These are phyloP conservation scores for Bibio marci DNA, from an alignment of 2,888 invertebrate genomes.

Conservation along the genomic window DNA sequence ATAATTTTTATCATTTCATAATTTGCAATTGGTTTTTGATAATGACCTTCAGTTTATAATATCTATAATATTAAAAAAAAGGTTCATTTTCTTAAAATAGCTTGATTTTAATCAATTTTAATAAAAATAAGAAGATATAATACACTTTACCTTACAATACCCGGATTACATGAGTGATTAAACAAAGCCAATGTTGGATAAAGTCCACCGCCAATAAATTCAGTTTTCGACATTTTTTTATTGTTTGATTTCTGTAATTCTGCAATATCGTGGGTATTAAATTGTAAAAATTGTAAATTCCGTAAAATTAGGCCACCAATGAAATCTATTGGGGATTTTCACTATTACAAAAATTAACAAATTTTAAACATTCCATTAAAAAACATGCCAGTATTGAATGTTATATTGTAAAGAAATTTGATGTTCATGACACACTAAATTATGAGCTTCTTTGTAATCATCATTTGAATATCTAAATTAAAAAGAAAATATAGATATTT, in stretches of 20 bases:
- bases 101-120: no score
- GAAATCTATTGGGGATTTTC: slow-evolving; percentile 19
- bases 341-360: slow-evolving; percentile 38
- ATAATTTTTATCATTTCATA: slow-evolving; percentile 47
- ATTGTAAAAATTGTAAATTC: slow-evolving; percentile 61
- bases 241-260: slow-evolving; percentile 38
- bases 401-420: slow-evolving; percentile 57
- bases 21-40: slow-evolving; percentile 40
- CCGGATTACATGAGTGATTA: slow-evolving; percentile 80
- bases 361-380: slow-evolving; percentile 47
- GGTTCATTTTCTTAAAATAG: not conserved
- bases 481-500: not conserved
- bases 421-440: slow-evolving; percentile 52
- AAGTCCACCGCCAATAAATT: slow-evolving; percentile 63
- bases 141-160: no score
- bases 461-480: slow-evolving; percentile 24
- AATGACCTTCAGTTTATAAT: slow-evolving; percentile 49
- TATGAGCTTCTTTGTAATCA: slow-evolving; percentile 47
- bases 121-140: slow-evolving; percentile 5
- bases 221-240: slow-evolving; percentile 37
- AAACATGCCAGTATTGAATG: slow-evolving; percentile 62
- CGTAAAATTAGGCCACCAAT: slow-evolving; percentile 51
- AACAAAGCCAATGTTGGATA: slow-evolving; percentile 71
- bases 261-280: slow-evolving; percentile 75
- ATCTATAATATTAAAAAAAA: slow-evolving; percentile 27